Conservation (phyloP, 92 coral and sea anemone genomes). For the Porites evermanni region DNA sequence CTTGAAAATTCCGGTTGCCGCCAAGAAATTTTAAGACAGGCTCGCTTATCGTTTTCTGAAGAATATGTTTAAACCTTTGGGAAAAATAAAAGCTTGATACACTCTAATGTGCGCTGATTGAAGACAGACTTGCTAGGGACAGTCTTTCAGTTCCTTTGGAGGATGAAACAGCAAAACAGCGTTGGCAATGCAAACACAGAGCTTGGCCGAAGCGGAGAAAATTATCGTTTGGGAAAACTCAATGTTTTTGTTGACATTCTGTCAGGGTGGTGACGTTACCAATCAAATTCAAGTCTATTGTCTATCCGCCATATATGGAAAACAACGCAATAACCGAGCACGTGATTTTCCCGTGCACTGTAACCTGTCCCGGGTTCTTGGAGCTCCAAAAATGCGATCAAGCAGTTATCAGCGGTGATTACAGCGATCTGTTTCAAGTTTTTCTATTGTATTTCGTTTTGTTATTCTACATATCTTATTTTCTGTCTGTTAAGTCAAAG, state of each 20-base stretch:
- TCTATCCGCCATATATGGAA: constrained; percentile 79
- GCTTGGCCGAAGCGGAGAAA: constrained; percentile 53
- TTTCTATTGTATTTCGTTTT: background rate
- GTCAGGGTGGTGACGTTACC: constrained; percentile 83
- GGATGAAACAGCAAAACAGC: background rate
- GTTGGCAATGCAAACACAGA: constrained; percentile 14
- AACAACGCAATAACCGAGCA: background rate
- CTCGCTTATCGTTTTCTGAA: background rate
- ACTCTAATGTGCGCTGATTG: background rate
- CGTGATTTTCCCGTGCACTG: constrained; percentile 16
- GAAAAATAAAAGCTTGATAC: background rate
- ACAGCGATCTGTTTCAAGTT: too few relatives aligned
- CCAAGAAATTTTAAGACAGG: constrained; percentile 7
- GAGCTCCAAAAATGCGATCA: too few relatives aligned
- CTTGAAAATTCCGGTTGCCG: background rate
- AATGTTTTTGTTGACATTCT: constrained; percentile 96
- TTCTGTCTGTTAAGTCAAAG: background rate
- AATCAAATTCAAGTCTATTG: constrained; percentile 72
- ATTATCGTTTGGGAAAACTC: constrained; percentile 82
- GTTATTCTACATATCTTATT: too few relatives aligned
- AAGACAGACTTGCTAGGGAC: background rate
- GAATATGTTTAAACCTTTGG: background rate
- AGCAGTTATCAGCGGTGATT: too few relatives aligned
- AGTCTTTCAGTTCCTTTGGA: background rate
- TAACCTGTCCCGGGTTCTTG: background rate